These are phyloP conservation scores for Chloroceryle amazona DNA, from an alignment of 2,797 vertebrate genomes.

Conservation along the genomic window DNA sequence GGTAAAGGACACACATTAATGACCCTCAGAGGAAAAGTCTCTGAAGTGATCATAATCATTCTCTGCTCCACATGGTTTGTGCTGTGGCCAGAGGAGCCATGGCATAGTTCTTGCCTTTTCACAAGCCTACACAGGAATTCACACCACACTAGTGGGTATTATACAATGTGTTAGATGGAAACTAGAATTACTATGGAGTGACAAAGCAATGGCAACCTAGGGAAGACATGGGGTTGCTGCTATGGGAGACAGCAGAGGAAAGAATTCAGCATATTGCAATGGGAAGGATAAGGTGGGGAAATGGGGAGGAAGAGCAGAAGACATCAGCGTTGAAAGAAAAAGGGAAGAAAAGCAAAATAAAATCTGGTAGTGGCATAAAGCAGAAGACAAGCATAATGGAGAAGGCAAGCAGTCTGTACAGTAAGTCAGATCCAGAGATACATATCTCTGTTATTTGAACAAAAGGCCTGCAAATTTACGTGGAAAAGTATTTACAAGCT, in stretches of 20 bases:
- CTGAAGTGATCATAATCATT: neutral
- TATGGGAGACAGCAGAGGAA: neutral
- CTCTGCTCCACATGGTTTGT: neutral
- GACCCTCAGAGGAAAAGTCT: neutral
- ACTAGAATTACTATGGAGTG: neutral
- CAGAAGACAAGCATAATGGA: neutral
- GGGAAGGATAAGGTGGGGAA: neutral
- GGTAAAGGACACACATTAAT: neutral
- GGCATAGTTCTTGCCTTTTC: neutral
- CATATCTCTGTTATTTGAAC: neutral
- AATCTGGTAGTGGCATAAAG: neutral
- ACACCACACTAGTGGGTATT: neutral
- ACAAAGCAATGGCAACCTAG: neutral
- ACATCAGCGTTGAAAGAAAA: neutral
- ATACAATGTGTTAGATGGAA: neutral
- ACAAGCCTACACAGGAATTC: neutral
- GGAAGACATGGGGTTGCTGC: neutral
- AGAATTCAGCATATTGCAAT: fast-evolving
- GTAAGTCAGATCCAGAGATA: neutral
- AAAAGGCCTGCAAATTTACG: neutral
- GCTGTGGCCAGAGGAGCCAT: neutral
- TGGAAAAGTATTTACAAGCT: neutral
- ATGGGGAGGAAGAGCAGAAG: neutral
- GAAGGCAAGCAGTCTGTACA: neutral
- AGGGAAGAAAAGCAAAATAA: neutral